Evolutionary conservation across 23 tunicate genomes (phyloP).

Genomic region (Oikopleura dioica): DNA sequence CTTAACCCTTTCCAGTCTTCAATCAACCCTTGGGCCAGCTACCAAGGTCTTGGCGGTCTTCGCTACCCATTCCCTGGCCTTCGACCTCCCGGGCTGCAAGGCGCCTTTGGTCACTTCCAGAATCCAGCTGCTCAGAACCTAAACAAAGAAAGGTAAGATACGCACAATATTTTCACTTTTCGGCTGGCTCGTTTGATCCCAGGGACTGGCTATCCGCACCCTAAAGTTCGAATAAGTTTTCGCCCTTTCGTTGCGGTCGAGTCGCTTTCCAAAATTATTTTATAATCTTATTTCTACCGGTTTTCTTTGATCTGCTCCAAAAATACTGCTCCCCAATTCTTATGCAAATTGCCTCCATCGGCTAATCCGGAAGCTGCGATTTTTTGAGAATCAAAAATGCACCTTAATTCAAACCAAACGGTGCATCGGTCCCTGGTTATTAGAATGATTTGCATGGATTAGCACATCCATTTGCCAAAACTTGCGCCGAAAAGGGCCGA

Average conservation of each 20-base stretch:
- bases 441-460: too few species aligned
- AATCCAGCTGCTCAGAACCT: background rate
- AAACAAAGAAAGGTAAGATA: background rate
- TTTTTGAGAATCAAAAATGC: background rate
- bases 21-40: too few species aligned
- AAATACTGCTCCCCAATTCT: background rate
- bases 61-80: conserved; percentile 5
- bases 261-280: background rate
- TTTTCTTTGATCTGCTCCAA: background rate
- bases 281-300: background rate
- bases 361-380: background rate
- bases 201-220: background rate
- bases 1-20: too few species aligned
- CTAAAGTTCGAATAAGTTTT: conserved; percentile 15
- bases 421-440: too few species aligned
- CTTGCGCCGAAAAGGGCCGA: too few species aligned
- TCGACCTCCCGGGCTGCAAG: background rate
- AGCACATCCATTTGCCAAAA: too few species aligned
- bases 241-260: too few species aligned
- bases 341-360: background rate
- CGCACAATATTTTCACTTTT: background rate
- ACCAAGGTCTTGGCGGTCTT: conserved; percentile 8
- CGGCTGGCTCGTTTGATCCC: background rate
- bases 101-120: background rate
- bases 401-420: too few species aligned